Evolutionary conservation across 1,140 invertebrate genomes (phyloP).

Genomic region (Magallana angulata): DNA sequence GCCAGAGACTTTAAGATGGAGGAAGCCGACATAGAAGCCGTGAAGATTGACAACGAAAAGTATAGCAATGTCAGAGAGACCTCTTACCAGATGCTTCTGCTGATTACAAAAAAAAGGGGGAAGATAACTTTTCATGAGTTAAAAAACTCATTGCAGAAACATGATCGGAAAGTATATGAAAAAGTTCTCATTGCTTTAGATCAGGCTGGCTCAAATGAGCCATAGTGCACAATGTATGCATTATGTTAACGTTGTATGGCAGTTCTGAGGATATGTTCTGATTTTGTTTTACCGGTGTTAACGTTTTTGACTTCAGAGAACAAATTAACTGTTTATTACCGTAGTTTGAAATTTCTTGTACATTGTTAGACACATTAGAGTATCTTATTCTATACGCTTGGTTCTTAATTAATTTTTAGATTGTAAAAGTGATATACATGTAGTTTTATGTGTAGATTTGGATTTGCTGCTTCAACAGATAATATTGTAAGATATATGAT

Average conservation of each 20-base stretch:
- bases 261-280: too few species aligned
- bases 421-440: background rate
- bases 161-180: background rate
- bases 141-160: background rate
- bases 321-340: too few species aligned
- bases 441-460: background rate
- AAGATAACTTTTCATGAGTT: background rate
- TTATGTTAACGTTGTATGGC: too few species aligned
- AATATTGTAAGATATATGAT: background rate
- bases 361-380: background rate
- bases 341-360: too few species aligned
- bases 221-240: background rate
- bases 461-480: background rate
- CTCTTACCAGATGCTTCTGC: background rate
- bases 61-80: background rate
- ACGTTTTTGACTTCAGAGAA: too few species aligned
- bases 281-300: too few species aligned
- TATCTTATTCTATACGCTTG: background rate
- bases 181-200: background rate
- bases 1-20: background rate
- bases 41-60: background rate
- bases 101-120: background rate
- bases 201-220: background rate
- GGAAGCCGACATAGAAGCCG: background rate
- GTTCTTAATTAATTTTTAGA: background rate